phyloP scores from a whole-genome alignment of 2,113 vertebrate genomes.

The Menidia beryllina region DNA sequence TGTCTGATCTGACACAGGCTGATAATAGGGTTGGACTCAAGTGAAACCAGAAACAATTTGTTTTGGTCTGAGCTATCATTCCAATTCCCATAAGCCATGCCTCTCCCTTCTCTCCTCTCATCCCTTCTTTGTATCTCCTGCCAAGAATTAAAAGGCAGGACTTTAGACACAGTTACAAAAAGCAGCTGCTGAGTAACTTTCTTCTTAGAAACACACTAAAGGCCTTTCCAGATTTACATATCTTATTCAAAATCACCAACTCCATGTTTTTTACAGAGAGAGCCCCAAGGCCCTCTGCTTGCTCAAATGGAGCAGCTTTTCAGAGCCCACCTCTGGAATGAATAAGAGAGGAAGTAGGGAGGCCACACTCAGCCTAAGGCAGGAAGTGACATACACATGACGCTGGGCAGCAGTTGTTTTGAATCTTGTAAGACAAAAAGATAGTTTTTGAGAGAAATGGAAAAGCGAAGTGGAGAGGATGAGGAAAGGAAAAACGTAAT shows the following conservation, averaged over 20 bases:
- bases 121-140: slow-evolving; percentile 74
- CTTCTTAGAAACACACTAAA: slow-evolving; percentile 69
- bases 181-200: slow-evolving; percentile 80
- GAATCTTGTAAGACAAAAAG: slow-evolving; percentile 77
- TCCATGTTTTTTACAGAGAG: slow-evolving; percentile 64
- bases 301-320: slow-evolving; percentile 62
- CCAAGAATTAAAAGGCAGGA: slow-evolving; percentile 81
- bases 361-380: slow-evolving; percentile 76
- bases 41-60: slow-evolving; percentile 81
- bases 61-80: slow-evolving; percentile 80
- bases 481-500: slow-evolving; percentile 75
- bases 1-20: slow-evolving; percentile 80
- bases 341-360: slow-evolving; percentile 81
- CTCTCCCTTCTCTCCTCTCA: slow-evolving; percentile 78
- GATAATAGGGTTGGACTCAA: slow-evolving; percentile 77
- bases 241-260: slow-evolving; percentile 79
- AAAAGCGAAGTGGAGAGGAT: slow-evolving; percentile 49
- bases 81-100: slow-evolving; percentile 78
- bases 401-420: slow-evolving; percentile 83
- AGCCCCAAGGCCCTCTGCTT: slow-evolving; percentile 58
- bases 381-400: slow-evolving; percentile 83
- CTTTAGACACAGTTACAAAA: slow-evolving; percentile 78
- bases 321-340: slow-evolving; percentile 73
- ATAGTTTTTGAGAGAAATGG: slow-evolving; percentile 57
- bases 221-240: slow-evolving; percentile 79